Conservation (phyloP, 2,888 invertebrate species). For the Endotricha flammealis region DNA sequence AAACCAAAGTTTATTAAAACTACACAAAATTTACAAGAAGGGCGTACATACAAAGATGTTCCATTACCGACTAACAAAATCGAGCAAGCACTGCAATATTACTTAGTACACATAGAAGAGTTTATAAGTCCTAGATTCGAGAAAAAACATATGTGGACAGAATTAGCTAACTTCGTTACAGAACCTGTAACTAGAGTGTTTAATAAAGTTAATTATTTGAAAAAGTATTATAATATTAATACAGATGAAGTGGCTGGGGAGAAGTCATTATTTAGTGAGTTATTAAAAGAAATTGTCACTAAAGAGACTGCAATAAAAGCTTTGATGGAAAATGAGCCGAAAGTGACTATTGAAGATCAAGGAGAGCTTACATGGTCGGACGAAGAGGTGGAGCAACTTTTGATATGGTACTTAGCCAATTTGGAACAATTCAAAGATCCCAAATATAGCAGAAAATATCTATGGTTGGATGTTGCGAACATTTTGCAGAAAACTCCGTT, state of each 20-base stretch:
- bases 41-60: slow-evolving; percentile 44
- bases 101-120: slow-evolving; percentile 56
- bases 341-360: slow-evolving; percentile 27
- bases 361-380: slow-evolving; percentile 47
- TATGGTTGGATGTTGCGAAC: slow-evolving; percentile 59
- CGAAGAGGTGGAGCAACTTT: slow-evolving; percentile 46
- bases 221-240: slow-evolving; percentile 41
- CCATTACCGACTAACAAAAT: slow-evolving; percentile 44
- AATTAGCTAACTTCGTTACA: slow-evolving; percentile 43
- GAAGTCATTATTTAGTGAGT: slow-evolving; percentile 28
- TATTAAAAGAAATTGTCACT: slow-evolving; percentile 42
- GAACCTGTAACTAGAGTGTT: slow-evolving; percentile 51
- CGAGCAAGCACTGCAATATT: slow-evolving; percentile 46
- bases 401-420: slow-evolving; percentile 62
- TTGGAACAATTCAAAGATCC: slow-evolving; percentile 68
- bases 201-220: slow-evolving; percentile 60
- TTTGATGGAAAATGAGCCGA: slow-evolving; percentile 32
- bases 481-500: slow-evolving; percentile 54
- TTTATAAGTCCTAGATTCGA: slow-evolving; percentile 58
- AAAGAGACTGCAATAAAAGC: slow-evolving; percentile 43
- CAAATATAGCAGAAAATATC: slow-evolving; percentile 53
- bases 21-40: slow-evolving; percentile 30
- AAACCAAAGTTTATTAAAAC: slow-evolving; percentile 47
- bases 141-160: slow-evolving; percentile 59
- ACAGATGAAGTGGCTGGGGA: slow-evolving; percentile 30